phyloP scores from a whole-genome alignment of 2,888 invertebrate species.

The Latrodectus hesperus region DNA sequence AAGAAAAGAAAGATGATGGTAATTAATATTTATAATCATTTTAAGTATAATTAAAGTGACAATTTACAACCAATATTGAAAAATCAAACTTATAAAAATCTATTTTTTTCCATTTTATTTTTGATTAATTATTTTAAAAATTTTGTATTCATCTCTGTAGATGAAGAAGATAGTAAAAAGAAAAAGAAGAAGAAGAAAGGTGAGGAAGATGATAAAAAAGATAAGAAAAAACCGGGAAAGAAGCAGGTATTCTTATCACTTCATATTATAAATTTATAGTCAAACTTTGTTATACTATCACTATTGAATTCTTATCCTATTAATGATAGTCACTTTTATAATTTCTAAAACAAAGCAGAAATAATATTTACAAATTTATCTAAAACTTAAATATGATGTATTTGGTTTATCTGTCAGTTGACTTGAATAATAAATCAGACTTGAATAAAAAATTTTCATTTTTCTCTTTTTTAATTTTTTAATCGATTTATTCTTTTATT shows the following conservation, averaged over 20 bases:
- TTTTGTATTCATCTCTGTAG: slow-evolving; percentile 2
- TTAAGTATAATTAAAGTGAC: background rate
- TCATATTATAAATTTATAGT: no score
- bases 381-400: no score
- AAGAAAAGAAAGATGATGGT: slow-evolving; percentile 74
- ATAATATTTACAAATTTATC: no score
- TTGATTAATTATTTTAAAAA: background rate
- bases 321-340: no score
- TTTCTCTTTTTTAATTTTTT: slow-evolving; percentile 1
- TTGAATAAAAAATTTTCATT: background rate
- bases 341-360: background rate
- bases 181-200: slow-evolving; percentile 73
- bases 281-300: no score
- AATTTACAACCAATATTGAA: background rate
- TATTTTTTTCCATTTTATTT: background rate
- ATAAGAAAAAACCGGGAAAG: slow-evolving; percentile 83
- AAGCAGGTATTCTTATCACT: slow-evolving; percentile 77
- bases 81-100: background rate
- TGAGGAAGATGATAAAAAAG: slow-evolving; percentile 74
- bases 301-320: no score
- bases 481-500: background rate
- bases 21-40: background rate
- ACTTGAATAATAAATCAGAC: background rate
- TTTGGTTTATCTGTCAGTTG: no score
- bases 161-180: slow-evolving; percentile 69